Evolutionary conservation across 1,140 invertebrate species (phyloP), one percentile per base, ranked within the genome.

Genomic region (Drosophila ironensis): DNA sequence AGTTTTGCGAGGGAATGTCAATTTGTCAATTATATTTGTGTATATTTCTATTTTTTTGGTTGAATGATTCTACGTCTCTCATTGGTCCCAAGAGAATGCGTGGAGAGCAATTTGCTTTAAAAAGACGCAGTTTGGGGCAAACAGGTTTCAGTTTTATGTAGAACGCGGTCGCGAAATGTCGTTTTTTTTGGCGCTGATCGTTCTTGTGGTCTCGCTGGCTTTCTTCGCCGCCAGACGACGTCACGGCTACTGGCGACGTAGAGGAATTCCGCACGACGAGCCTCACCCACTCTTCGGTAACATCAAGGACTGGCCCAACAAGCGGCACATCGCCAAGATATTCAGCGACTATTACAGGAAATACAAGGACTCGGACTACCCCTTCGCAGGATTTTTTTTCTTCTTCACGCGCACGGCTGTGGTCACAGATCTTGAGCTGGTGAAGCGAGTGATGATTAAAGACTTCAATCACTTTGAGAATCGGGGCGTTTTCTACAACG

Each of bases 361-460:
- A 20, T 88, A 70, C 25, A 84, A 81, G 28, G 45, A 20, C 0
- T 44, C 42, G 1, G 24, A 22, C 0, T 52, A 46, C 5, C 86
- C 86, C 0, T 88, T 86, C 27, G 75, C 67, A 5, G 88, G 88
- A 3, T 72, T 84, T 22, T 76, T 35, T n/a, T 75, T 88, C 52
- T 86, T 82, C 12, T 56, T 88, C 3, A 59, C 52, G 0, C 67
- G 47, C 7, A 70, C 48, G 0, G 63, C 64, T 14, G 37, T 89
- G 4, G 6, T 89, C 4, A 70, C 81, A 1, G 92, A 94, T 72
- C 87, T 93, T 12, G 91, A 93, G 4, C 69, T 95, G 0, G 90
- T 94, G 0, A 93, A 93, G 68, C 78, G 91, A 11, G 90, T 95
- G 1, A 52, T 94, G 14, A 90, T 92, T 2, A 93, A 92, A 68